These are phyloP conservation scores for Neosilurus hyrtlii DNA, from an alignment of 2,797 vertebrate species.

Conservation along the genomic window DNA sequence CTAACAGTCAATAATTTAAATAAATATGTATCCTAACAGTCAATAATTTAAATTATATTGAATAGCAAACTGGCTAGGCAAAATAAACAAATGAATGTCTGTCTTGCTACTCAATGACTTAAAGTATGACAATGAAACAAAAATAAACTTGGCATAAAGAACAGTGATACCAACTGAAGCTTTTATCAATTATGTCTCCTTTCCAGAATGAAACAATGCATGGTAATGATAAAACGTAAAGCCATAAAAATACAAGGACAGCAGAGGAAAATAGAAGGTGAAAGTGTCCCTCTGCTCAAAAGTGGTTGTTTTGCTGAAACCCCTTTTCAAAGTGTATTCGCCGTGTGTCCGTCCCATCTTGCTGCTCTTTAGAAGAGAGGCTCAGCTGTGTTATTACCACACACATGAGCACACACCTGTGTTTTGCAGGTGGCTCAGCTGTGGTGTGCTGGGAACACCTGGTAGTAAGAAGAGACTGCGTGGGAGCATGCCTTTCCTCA, in stretches of 20 bases:
- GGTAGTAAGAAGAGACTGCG: slow-evolving; percentile 58
- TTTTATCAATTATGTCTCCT: neutral
- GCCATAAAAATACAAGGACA: neutral
- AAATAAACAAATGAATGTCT: neutral
- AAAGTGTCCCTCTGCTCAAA: slow-evolving; percentile 43
- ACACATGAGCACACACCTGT: slow-evolving; percentile 74
- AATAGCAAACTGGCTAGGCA: neutral
- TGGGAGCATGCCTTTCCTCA: slow-evolving; percentile 64
- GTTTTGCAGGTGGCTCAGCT: slow-evolving; percentile 85
- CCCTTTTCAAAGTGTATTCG: slow-evolving; percentile 6
- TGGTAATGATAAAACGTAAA: too few species aligned
- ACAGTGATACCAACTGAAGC: neutral
- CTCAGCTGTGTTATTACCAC: slow-evolving; percentile 83
- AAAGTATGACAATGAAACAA: too few species aligned
- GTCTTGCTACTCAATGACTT: too few species aligned
- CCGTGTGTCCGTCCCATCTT: slow-evolving; percentile 33
- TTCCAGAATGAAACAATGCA: neutral
- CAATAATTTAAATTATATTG: too few species aligned
- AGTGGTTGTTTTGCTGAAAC: slow-evolving; percentile 43
- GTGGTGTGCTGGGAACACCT: slow-evolving; percentile 79
- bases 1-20: too few species aligned
- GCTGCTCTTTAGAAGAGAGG: slow-evolving; percentile 63
- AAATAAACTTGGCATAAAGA: neutral
- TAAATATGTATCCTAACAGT: too few species aligned
- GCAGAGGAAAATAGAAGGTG: neutral